phyloP scores from a whole-genome alignment of 2,888 invertebrate genomes.

The Therioaphis trifolii region DNA sequence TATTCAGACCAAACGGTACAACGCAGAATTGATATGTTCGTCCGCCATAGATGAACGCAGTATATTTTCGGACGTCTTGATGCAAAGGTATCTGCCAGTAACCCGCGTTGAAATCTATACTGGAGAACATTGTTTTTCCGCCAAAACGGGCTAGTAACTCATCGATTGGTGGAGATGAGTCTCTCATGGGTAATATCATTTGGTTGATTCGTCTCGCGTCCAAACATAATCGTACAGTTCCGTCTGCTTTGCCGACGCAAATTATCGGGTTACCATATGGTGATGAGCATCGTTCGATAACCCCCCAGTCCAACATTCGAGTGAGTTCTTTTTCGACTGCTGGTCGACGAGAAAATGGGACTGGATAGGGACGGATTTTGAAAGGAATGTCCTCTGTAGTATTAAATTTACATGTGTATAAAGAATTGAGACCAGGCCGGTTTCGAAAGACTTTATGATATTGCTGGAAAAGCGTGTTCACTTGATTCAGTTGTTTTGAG shows the following conservation, averaged over 20 bases:
- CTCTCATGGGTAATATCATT: neutral
- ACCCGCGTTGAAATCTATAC: conserved; percentile 7
- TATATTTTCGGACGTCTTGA: neutral
- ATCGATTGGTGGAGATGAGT: neutral
- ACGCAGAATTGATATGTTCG: conserved; percentile 18
- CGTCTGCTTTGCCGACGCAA: neutral
- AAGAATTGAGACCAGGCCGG: neutral
- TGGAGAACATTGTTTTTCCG: neutral
- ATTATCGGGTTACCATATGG: conserved; percentile 24
- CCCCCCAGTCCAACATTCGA: neutral
- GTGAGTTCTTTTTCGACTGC: neutral
- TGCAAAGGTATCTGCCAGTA: conserved; percentile 20
- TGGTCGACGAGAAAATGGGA: neutral
- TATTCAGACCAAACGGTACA: neutral
- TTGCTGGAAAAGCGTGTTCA: neutral
- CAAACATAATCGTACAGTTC: neutral
- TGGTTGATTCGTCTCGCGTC: neutral
- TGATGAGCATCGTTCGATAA: conserved; percentile 3
- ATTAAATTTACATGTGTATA: conserved; percentile 10
- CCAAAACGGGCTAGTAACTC: neutral
- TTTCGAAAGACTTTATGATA: neutral
- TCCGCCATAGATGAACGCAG: conserved; percentile 12
- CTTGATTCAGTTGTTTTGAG: neutral
- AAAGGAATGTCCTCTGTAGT: neutral
- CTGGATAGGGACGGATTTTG: neutral